Percentiles rank a stretch among this genome's conserved stretches.
Conservation (phyloP, 2,797 vertebrate genomes). For the Choloepus didactylus region DNA sequence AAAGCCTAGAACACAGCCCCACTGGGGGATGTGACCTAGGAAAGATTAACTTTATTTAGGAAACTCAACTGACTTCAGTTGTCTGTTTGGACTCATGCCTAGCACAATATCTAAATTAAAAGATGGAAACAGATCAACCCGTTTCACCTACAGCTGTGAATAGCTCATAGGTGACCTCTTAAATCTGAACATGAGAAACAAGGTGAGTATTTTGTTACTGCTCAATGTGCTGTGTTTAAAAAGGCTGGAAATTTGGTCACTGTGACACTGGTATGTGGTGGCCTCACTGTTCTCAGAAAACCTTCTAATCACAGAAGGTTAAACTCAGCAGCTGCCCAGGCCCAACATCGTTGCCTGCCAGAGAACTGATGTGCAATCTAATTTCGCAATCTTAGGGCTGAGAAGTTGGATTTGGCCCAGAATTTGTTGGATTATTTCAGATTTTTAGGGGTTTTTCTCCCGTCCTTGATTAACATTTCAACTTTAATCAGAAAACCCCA, state of each 20-base stretch:
- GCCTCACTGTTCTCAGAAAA: constrained; percentile 8
- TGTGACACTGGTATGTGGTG: neutral
- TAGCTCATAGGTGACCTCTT: neutral
- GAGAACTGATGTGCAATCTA: constrained; percentile 1
- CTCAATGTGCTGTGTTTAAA: neutral
- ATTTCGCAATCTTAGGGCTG: constrained; percentile 66
- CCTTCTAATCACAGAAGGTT: constrained; percentile 2
- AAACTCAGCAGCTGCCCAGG: neutral
- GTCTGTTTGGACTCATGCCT: neutral
- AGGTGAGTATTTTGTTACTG: neutral
- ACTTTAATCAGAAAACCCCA: constrained; percentile 51
- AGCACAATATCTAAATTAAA: neutral
- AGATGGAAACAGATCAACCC: neutral
- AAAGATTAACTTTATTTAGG: neutral
- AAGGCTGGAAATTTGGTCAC: neutral
- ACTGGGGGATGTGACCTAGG: neutral
- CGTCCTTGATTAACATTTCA: constrained; percentile 64
- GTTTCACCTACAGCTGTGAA: neutral
- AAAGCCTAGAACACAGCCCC: neutral
- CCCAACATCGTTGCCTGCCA: neutral
- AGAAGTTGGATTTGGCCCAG: constrained; percentile 62
- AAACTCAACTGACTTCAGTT: neutral
- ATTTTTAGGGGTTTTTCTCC: constrained; percentile 81
- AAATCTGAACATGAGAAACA: neutral
- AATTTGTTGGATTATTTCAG: constrained; percentile 76